phyloP scores from a whole-genome alignment of 2,113 vertebrate genomes.

The Hippoglossus stenolepis region DNA sequence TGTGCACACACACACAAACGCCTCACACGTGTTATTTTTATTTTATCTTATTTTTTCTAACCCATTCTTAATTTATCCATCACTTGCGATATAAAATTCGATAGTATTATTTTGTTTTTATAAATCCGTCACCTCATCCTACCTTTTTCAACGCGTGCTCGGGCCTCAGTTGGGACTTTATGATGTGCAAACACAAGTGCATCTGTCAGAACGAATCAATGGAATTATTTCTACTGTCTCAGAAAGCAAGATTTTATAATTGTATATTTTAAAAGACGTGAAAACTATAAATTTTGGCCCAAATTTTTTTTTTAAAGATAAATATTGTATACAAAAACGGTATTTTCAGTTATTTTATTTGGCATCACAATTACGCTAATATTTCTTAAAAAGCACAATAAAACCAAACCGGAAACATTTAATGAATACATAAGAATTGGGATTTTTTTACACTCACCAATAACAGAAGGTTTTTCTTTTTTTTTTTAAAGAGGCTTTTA shows the following conservation, averaged over 20 bases:
- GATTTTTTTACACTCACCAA: neutral
- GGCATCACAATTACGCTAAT: neutral
- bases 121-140: neutral
- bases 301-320: neutral
- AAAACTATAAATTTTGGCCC: neutral
- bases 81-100: constrained; percentile 36
- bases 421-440: neutral
- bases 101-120: constrained; percentile 35
- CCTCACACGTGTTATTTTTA: neutral
- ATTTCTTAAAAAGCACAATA: neutral
- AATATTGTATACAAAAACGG: neutral
- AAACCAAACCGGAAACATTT: neutral
- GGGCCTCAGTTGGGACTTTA: neutral
- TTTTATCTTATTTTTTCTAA: neutral
- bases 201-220: neutral
- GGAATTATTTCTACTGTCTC: neutral
- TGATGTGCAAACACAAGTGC: neutral
- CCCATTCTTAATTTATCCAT: constrained; percentile 15
- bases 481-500: neutral
- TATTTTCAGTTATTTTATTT: neutral
- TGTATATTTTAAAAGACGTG: neutral
- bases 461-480: neutral
- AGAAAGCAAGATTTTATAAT: neutral
- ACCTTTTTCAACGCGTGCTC: neutral
- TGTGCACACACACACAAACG: neutral